phyloP scores from a whole-genome alignment of 2,797 vertebrate species.

The Oreonectes daqikongensis region DNA sequence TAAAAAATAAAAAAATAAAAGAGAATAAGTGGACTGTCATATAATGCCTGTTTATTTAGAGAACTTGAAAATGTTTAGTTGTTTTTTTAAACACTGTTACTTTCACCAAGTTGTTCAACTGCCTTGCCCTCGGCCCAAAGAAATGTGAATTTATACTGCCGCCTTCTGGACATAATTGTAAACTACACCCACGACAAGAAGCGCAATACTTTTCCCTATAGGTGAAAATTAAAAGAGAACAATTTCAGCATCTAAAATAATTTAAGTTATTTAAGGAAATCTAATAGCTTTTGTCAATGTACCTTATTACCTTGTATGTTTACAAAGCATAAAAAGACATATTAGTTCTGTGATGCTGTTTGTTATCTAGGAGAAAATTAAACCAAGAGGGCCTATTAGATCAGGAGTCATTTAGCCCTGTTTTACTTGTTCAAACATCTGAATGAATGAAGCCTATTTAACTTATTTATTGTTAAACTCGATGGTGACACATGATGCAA shows the following conservation, averaged over 20 bases:
- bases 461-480: background rate
- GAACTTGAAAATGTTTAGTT: slow-evolving; percentile 54
- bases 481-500: background rate
- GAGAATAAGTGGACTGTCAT: background rate
- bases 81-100: slow-evolving; percentile 78
- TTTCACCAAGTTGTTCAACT: slow-evolving; percentile 66
- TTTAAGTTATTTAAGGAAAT: background rate
- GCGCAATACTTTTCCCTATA: background rate
- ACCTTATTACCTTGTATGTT: background rate
- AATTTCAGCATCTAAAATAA: background rate
- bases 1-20: no score
- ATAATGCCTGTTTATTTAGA: background rate
- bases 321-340: background rate
- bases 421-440: background rate
- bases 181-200: background rate
- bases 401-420: background rate
- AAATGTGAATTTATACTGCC: slow-evolving; percentile 7
- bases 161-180: slow-evolving; percentile 27
- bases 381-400: background rate
- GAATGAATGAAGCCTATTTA: background rate
- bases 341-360: background rate
- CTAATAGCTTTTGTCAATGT: background rate
- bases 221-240: background rate
- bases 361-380: background rate
- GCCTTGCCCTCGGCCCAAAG: background rate